phyloP scores from a whole-genome alignment of 2,888 invertebrate genomes.

The Drosophila mulleri region DNA sequence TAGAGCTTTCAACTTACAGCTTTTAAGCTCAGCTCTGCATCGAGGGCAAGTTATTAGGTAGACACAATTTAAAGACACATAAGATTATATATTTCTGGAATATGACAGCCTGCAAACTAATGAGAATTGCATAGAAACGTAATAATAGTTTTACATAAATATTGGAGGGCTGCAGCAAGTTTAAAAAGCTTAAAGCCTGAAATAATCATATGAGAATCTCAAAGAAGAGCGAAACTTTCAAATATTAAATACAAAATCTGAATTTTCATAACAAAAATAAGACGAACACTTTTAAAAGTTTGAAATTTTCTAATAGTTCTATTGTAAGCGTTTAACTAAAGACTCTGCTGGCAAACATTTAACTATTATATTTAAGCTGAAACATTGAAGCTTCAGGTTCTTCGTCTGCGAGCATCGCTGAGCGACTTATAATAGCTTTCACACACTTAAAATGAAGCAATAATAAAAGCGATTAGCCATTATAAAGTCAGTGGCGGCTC shows the following conservation, averaged over 20 bases:
- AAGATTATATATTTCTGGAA: too few species aligned
- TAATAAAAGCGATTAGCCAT: constrained; percentile 48
- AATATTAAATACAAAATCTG: background rate
- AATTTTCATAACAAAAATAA: background rate
- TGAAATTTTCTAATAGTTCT: too few species aligned
- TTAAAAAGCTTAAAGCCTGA: too few species aligned
- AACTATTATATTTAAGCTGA: background rate
- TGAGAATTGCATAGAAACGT: too few species aligned
- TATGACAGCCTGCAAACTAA: too few species aligned
- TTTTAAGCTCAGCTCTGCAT: too few species aligned
- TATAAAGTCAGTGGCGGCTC: constrained; percentile 54
- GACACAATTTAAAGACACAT: too few species aligned
- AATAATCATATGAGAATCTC: background rate
- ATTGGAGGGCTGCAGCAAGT: too few species aligned
- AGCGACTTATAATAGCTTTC: constrained; percentile 69
- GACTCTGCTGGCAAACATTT: background rate
- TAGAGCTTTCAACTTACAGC: too few species aligned
- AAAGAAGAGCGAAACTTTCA: background rate
- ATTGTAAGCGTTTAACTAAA: background rate
- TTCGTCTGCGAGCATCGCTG: background rate
- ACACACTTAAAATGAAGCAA: constrained; percentile 62
- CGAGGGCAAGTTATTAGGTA: too few species aligned
- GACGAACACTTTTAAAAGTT: background rate
- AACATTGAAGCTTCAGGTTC: background rate
- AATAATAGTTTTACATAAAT: too few species aligned